Percentiles rank a stretch among this genome's conserved stretches.
These are phyloP conservation scores for Eira barbara DNA, from an alignment of 2,113 vertebrate genomes.

Conservation along the genomic window DNA sequence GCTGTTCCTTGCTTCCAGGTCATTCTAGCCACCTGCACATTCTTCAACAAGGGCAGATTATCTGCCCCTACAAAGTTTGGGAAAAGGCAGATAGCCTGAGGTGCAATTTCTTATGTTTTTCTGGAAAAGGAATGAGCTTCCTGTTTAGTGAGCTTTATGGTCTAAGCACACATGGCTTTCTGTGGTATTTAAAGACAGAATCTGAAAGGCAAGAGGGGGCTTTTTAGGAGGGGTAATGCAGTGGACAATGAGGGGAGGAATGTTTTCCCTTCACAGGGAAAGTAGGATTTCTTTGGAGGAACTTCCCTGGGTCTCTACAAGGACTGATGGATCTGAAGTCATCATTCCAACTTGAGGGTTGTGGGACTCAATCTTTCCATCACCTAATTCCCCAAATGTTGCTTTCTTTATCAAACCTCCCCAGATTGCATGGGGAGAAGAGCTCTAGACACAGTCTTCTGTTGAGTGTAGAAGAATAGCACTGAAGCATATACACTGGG, in stretches of 20 bases:
- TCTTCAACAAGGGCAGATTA: slow-evolving; percentile 34
- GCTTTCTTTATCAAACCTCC: not conserved
- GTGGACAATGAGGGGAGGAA: slow-evolving; percentile 33
- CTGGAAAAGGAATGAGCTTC: slow-evolving; percentile 49
- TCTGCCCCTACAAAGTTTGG: not conserved
- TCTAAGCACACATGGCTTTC: slow-evolving; percentile 71
- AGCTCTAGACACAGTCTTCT: not conserved
- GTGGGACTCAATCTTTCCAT: not conserved
- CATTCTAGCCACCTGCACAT: not conserved
- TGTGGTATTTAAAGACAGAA: slow-evolving; percentile 73
- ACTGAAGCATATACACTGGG: not conserved
- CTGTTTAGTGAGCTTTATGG: slow-evolving; percentile 71
- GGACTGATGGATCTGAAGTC: not conserved
- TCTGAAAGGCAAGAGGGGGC: slow-evolving; percentile 48
- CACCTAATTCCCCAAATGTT: not conserved
- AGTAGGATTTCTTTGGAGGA: not conserved
- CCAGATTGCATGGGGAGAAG: not conserved
- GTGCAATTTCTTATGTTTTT: slow-evolving; percentile 15
- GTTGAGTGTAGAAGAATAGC: not conserved
- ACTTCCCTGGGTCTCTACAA: not conserved
- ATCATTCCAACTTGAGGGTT: not conserved
- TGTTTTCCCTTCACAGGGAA: slow-evolving; percentile 33
- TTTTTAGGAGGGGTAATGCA: slow-evolving; percentile 12
- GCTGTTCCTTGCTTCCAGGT: slow-evolving; percentile 8
- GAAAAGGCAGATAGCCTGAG: not conserved